Conservation (phyloP, 2,113 vertebrate genomes). For the Kryptolebias marmoratus region DNA sequence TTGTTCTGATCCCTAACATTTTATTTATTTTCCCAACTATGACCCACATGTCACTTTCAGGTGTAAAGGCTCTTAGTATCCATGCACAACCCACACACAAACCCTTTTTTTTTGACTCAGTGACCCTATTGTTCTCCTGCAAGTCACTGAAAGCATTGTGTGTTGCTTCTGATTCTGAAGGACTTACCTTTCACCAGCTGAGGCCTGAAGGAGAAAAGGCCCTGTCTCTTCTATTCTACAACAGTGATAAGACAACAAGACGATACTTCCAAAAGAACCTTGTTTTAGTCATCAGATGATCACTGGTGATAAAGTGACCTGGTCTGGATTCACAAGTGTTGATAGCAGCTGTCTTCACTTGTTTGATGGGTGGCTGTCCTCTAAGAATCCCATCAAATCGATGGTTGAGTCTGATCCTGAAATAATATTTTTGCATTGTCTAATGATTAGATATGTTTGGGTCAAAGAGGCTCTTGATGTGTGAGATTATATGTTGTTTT, state of each 20-base stretch:
- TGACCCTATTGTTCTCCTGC: constrained; percentile 60
- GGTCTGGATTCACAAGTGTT: constrained; percentile 68
- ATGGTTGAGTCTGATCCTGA: not conserved
- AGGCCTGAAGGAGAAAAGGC: constrained; percentile 57
- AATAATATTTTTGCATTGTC: not conserved
- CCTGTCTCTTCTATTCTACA: constrained; percentile 54
- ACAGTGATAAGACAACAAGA: constrained; percentile 57
- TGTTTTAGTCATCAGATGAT: constrained; percentile 68
- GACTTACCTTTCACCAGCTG: constrained; percentile 70
- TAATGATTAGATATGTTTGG: not conserved
- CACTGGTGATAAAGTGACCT: constrained; percentile 53
- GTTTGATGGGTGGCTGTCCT: constrained; percentile 52
- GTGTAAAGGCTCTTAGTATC: constrained; percentile 31
- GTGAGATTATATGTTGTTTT: not conserved
- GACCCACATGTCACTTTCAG: constrained; percentile 24
- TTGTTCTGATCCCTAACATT: not conserved
- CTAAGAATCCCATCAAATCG: constrained; percentile 20
- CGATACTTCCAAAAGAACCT: constrained; percentile 61
- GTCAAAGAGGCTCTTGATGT: not conserved
- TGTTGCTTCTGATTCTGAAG: constrained; percentile 35
- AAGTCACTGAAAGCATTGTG: constrained; percentile 74
- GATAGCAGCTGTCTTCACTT: constrained; percentile 67
- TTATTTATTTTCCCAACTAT: not conserved
- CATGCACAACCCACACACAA: constrained; percentile 2
- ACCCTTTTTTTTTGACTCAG: constrained; percentile 38